A percentile compares a stretch with the other conserved stretches of the same genome.
Evolutionary conservation across 2,888 invertebrate species (phyloP).

Genomic region (Orthosia incerta): DNA sequence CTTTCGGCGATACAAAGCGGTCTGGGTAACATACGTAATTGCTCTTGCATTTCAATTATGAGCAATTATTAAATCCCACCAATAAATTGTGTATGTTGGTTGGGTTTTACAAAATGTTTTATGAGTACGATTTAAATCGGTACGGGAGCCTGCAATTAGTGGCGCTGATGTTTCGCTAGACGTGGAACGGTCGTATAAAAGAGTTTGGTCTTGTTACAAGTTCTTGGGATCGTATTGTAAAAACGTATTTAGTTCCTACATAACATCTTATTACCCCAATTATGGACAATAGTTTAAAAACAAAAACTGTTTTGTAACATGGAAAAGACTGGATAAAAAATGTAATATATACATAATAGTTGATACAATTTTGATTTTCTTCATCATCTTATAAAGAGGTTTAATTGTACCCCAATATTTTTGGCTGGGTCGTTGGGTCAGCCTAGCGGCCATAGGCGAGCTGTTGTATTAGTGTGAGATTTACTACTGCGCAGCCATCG

Average conservation of each 20-base stretch:
- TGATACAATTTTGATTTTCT: no score
- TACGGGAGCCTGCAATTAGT: constrained; percentile 75
- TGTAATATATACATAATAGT: no score
- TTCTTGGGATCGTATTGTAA: constrained; percentile 36
- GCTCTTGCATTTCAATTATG: constrained; percentile 79
- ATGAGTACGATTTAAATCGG: constrained; percentile 74
- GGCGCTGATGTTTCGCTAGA: constrained; percentile 62
- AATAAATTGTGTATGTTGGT: constrained; percentile 75
- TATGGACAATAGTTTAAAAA: not conserved
- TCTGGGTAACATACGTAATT: constrained; percentile 66
- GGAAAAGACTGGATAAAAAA: not conserved
- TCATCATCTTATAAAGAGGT: no score
- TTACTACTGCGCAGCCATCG: no score
- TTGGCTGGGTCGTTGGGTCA: no score
- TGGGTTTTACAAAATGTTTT: constrained; percentile 72
- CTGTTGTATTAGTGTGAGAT: no score
- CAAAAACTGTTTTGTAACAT: not conserved
- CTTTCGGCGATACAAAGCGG: constrained; percentile 73
- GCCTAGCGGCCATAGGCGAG: no score
- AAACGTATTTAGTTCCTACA: constrained; percentile 24
- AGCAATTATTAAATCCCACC: constrained; percentile 79
- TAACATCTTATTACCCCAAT: not conserved
- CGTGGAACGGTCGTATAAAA: constrained; percentile 52
- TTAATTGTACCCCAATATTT: no score
- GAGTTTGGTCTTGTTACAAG: constrained; percentile 34